These are phyloP conservation scores for Pterocles gutturalis DNA, from an alignment of 2,113 vertebrate genomes.

Conservation along the genomic window DNA sequence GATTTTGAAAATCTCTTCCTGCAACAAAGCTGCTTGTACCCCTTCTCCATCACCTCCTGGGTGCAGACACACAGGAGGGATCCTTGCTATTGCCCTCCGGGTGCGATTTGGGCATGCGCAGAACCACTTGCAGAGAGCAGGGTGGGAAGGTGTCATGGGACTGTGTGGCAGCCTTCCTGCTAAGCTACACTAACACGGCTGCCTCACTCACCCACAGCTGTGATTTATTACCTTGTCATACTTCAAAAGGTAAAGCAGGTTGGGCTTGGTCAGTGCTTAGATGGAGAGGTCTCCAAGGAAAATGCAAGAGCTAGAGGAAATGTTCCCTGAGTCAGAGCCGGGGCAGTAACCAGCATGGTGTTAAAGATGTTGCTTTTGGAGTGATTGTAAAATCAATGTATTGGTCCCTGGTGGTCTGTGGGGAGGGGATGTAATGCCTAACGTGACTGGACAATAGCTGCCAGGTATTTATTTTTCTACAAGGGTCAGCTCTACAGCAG, in stretches of 20 bases:
- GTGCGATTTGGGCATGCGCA: accelerated
- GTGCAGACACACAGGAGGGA: background rate
- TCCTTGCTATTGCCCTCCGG: background rate
- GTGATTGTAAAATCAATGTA: constrained; percentile 42
- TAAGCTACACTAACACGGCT: background rate
- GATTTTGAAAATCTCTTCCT: background rate
- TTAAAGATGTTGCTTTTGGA: constrained; percentile 14
- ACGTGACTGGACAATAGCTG: background rate
- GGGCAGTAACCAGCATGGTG: background rate
- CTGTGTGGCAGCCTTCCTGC: background rate
- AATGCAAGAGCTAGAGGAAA: background rate
- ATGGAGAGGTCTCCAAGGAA: constrained; percentile 38
- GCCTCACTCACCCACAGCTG: accelerated
- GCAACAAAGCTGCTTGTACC: background rate
- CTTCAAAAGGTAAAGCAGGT: constrained; percentile 27
- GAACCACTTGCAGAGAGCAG: background rate
- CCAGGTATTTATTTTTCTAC: background rate
- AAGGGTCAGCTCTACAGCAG: background rate
- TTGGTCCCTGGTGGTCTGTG: background rate
- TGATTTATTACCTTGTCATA: constrained; percentile 44
- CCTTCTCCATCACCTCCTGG: accelerated
- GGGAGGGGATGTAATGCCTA: background rate
- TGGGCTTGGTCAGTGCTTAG: constrained; percentile 10
- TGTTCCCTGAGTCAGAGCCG: background rate
- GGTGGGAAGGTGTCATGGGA: background rate